These are phyloP conservation scores for Neogobius melanostomus DNA, from an alignment of 2,113 vertebrate genomes.

Conservation along the genomic window DNA sequence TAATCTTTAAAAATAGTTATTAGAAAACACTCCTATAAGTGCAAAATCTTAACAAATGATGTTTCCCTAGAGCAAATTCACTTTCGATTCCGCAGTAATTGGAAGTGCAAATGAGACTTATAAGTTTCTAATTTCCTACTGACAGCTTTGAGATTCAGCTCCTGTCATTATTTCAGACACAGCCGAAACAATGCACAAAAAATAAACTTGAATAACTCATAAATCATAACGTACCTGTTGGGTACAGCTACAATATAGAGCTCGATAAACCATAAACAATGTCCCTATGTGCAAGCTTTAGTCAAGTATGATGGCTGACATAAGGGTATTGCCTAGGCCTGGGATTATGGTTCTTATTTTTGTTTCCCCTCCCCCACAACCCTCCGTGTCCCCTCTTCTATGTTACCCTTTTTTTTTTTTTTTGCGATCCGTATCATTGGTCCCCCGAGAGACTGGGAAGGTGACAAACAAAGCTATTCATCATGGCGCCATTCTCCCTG, in stretches of 20 bases:
- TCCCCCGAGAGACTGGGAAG: slow-evolving; percentile 69
- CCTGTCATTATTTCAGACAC: neutral
- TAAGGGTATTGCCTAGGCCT: slow-evolving; percentile 34
- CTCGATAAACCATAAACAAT: slow-evolving; percentile 29
- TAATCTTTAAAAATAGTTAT: no score
- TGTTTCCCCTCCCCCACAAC: slow-evolving; percentile 33
- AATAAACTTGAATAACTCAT: slow-evolving; percentile 15
- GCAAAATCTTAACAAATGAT: neutral
- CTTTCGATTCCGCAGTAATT: neutral
- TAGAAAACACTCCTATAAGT: neutral
- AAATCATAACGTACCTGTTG: slow-evolving; percentile 47
- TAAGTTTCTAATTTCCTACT: slow-evolving; percentile 4
- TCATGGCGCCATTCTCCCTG: slow-evolving; percentile 67
- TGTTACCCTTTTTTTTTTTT: slow-evolving; percentile 31
- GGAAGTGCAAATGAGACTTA: slow-evolving; percentile 2
- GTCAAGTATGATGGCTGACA: slow-evolving; percentile 45
- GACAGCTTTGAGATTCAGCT: slow-evolving; percentile 4
- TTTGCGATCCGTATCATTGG: slow-evolving; percentile 74
- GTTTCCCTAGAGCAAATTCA: neutral
- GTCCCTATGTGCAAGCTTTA: slow-evolving; percentile 36
- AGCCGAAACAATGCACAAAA: no score
- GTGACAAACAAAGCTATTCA: slow-evolving; percentile 77
- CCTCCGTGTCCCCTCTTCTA: slow-evolving; percentile 38
- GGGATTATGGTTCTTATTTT: slow-evolving; percentile 50
- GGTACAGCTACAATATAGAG: slow-evolving; percentile 47